Evolutionary conservation across 2,888 invertebrate species (phyloP).

Genomic region (Phengaris alcon): DNA sequence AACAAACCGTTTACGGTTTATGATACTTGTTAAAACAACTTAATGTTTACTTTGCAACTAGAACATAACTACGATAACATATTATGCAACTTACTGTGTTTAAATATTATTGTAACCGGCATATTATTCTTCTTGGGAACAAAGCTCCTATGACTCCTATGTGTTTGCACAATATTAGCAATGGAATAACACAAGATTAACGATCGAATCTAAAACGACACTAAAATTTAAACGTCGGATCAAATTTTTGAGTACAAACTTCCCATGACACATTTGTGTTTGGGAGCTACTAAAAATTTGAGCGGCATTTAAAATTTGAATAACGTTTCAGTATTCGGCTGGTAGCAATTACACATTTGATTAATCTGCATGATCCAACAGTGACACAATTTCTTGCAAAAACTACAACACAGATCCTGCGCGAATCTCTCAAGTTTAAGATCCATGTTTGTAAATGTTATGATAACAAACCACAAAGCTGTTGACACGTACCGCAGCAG

Average conservation of each 20-base stretch:
- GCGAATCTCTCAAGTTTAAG: background rate
- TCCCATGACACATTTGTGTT: too few species aligned
- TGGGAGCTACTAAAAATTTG: too few species aligned
- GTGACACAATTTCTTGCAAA: background rate
- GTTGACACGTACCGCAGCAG: slow-evolving; percentile 66
- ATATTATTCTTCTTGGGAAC: background rate
- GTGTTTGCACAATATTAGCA: background rate
- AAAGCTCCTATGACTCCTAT: background rate
- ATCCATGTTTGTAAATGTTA: background rate
- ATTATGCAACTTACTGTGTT: slow-evolving; percentile 1
- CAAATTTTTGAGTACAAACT: too few species aligned
- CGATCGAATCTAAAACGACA: background rate
- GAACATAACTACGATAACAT: background rate
- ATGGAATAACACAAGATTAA: background rate
- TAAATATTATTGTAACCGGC: slow-evolving; percentile 14
- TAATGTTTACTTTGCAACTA: slow-evolving; percentile 8
- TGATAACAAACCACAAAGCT: background rate
- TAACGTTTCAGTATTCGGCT: too few species aligned
- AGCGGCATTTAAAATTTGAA: too few species aligned
- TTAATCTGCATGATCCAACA: background rate
- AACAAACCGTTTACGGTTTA: background rate
- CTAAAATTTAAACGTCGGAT: too few species aligned
- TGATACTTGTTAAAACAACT: slow-evolving; percentile 3
- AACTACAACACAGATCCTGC: background rate
- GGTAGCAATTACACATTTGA: too few species aligned